Percentiles rank a stretch among this genome's conserved stretches.
Conservation (phyloP, 2,797 vertebrate species). For the Decapterus maruadsi region DNA sequence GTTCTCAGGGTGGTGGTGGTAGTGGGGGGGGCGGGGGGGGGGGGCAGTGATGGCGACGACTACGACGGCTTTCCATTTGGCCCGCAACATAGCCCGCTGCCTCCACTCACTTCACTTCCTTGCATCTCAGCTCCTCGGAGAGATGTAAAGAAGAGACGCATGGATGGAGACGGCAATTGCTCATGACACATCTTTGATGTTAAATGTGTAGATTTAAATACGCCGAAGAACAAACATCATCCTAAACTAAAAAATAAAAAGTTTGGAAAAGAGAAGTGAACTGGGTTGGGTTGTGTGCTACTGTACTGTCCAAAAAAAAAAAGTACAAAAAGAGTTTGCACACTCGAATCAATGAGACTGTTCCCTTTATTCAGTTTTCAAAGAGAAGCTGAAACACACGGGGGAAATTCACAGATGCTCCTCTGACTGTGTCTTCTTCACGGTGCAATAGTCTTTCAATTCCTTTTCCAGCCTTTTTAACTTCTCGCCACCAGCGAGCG, state of each 20-base stretch:
- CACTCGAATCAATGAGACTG: not conserved
- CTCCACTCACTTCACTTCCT: constrained; percentile 14
- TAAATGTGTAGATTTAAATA: constrained; percentile 26
- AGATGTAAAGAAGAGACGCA: not conserved
- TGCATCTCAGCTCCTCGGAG: constrained; percentile 27
- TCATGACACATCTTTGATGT: constrained; percentile 21
- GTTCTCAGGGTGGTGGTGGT: constrained; percentile 19
- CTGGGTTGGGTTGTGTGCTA: not conserved
- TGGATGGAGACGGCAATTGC: constrained; percentile 28
- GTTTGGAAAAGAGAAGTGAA: no score
- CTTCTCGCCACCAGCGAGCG: not conserved
- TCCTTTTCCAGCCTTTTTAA: not conserved
- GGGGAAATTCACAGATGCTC: not conserved
- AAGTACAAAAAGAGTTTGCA: not conserved
- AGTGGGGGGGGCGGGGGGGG: not conserved
- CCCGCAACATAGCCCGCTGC: constrained; percentile 13
- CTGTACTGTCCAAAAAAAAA: not conserved
- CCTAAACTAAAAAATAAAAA: no score
- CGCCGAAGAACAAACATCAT: no score
- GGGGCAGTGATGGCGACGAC: not conserved
- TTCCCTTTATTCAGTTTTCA: constrained; percentile 15
- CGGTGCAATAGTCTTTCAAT: not conserved
- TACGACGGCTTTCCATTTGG: constrained; percentile 43
- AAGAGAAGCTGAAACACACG: not conserved
- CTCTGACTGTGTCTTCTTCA: not conserved